A percentile compares a stretch with the other conserved stretches of the same genome.
These are phyloP conservation scores for Pagrus major DNA, from an alignment of 2,113 vertebrate genomes.

Conservation along the genomic window DNA sequence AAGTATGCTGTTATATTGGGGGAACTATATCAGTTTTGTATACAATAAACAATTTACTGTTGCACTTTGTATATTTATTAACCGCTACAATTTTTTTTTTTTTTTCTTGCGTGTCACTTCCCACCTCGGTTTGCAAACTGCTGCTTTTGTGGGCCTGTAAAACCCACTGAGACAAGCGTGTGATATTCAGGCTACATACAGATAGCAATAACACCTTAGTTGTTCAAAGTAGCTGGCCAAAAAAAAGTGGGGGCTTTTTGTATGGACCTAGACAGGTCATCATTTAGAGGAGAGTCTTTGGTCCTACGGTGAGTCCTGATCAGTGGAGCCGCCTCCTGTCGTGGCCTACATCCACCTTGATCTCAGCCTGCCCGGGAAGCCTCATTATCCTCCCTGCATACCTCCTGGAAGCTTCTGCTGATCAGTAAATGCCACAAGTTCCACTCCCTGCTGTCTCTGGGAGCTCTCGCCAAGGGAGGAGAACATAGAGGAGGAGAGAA, in stretches of 20 bases:
- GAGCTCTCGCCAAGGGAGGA: slow-evolving; percentile 40
- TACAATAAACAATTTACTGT: too few relatives aligned
- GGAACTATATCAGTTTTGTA: too few relatives aligned
- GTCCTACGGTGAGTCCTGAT: slow-evolving; percentile 34
- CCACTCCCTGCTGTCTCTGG: slow-evolving; percentile 53
- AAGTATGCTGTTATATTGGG: too few relatives aligned
- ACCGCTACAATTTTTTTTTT: background rate
- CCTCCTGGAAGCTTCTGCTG: slow-evolving; percentile 63
- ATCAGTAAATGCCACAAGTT: slow-evolving; percentile 76
- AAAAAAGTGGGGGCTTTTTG: background rate
- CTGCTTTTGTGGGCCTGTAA: slow-evolving; percentile 7
- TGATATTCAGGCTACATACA: slow-evolving; percentile 26
- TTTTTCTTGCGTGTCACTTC: background rate
- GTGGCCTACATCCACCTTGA: slow-evolving; percentile 53
- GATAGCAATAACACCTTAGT: slow-evolving; percentile 2
- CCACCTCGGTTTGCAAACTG: background rate
- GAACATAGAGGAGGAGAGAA: slow-evolving; percentile 8
- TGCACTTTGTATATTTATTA: background rate
- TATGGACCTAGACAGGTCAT: background rate
- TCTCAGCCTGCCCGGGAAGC: slow-evolving; percentile 54
- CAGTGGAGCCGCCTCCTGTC: slow-evolving; percentile 16
- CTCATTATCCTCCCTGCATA: slow-evolving; percentile 70
- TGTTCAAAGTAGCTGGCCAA: slow-evolving; percentile 13
- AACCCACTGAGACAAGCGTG: slow-evolving; percentile 8
- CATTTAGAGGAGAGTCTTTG: slow-evolving; percentile 9